Evolutionary conservation across 2,113 vertebrate species (phyloP), one percentile per base, ranked within the genome.

Genomic region (Physeter macrocephalus): DNA sequence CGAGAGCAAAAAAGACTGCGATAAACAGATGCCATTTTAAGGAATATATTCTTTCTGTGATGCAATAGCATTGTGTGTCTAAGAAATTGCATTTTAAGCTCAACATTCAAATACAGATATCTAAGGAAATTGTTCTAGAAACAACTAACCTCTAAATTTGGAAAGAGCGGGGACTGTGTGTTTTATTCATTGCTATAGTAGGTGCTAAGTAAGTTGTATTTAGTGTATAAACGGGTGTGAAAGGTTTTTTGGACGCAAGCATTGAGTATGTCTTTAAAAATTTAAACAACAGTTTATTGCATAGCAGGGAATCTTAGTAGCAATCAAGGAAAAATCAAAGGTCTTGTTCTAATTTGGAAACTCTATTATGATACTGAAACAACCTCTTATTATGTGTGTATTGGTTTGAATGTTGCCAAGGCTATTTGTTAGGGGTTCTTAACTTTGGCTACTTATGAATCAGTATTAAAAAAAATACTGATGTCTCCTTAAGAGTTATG

Each of bases 271-370:
- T 93, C 46, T 49, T 34, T 77, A 21, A n/a, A 34, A 18, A 20
- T 80, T 98, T 83, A 90, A 98, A 94, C 46, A 92, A 64, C 27
- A 77, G 54, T 75, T 54, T 67, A 57, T 72, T 97, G 41, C 6
- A 29, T 34, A 75, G 8, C 5, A 25, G 96, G 88, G 20, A 90
- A 66, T 72, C 3, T 97, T 97, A 93, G 74, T 92, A 84, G 87
- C 90, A 98, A 96, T 78, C 27, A 96, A 95, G 85, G 74, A 74
- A 93, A 84, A 94, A 97, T 97, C 94, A 93, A 89, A 92, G 67
- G 34, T 86, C n/a, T 18, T 91, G 8, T 92, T 96, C 91, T 82
- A 36, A 85, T 89, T 98, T 98, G 46, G 67, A 62, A 96, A 82
- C 95, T 82, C 85, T 96, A 85, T 87, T 98, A n/a, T 67, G 31